These are phyloP conservation scores for Pseudochirops corinnae DNA, from an alignment of 2,797 vertebrate genomes.

Conservation along the genomic window DNA sequence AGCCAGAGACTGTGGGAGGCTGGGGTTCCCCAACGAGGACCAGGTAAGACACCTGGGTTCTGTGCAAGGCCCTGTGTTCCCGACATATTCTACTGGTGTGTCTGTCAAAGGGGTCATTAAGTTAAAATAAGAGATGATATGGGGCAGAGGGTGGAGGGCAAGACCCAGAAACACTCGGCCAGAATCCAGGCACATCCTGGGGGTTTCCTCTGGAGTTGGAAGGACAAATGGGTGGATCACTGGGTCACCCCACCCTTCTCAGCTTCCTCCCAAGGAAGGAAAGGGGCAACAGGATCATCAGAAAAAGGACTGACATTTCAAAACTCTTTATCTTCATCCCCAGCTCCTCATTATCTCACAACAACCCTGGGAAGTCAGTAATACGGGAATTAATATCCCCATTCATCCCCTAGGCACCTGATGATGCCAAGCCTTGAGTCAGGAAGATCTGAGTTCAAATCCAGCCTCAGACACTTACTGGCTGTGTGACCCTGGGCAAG, in stretches of 20 bases:
- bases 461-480: not conserved
- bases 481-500: not conserved
- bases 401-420: not conserved
- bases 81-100: not conserved
- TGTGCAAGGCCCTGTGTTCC: not conserved
- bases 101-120: not conserved
- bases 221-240: not conserved
- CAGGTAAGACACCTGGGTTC: not conserved
- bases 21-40: not conserved
- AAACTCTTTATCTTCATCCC: not conserved
- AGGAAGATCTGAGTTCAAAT: conserved; percentile 1
- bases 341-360: not conserved
- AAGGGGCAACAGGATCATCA: not conserved
- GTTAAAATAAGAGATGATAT: not conserved
- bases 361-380: not conserved
- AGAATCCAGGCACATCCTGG: not conserved
- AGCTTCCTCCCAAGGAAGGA: not conserved
- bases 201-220: not conserved
- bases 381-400: not conserved
- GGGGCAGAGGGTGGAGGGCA: not conserved
- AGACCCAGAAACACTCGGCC: not conserved
- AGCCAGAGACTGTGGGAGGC: no score
- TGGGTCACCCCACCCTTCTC: not conserved
- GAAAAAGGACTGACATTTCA: not conserved
- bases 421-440: not conserved